Conservation (phyloP, 2,113 vertebrate genomes). For the Benitochromis conjunctus region DNA sequence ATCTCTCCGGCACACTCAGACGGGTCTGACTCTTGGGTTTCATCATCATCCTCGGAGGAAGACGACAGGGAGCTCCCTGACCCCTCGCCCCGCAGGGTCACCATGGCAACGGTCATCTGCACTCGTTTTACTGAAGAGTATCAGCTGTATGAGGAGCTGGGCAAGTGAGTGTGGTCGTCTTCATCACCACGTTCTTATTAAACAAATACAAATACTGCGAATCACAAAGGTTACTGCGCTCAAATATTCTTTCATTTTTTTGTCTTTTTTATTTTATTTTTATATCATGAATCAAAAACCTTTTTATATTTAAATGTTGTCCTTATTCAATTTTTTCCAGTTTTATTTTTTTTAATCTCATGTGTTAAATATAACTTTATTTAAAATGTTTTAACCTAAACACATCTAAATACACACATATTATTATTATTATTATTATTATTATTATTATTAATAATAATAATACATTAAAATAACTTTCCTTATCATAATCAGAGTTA, state of each 20-base stretch:
- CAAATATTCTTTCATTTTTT: background rate
- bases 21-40: conserved; percentile 10
- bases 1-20: background rate
- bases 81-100: conserved; percentile 36
- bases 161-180: conserved; percentile 56
- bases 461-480: too few relatives aligned
- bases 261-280: too few relatives aligned
- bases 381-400: background rate
- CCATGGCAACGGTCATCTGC: conserved; percentile 73
- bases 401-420: too few relatives aligned
- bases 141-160: conserved; percentile 69
- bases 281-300: background rate
- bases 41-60: conserved; percentile 29
- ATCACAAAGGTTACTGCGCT: background rate
- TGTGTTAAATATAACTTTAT: background rate
- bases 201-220: background rate
- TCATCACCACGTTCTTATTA: background rate
- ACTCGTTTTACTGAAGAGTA: conserved; percentile 70
- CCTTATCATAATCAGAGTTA: background rate
- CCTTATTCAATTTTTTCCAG: too few relatives aligned
- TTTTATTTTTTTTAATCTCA: background rate
- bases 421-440: too few relatives aligned
- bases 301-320: too few relatives aligned
- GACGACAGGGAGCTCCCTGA: conserved; percentile 37
- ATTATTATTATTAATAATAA: too few relatives aligned